Conservation (phyloP, 2,797 vertebrate species). For the Apogon talboti region DNA sequence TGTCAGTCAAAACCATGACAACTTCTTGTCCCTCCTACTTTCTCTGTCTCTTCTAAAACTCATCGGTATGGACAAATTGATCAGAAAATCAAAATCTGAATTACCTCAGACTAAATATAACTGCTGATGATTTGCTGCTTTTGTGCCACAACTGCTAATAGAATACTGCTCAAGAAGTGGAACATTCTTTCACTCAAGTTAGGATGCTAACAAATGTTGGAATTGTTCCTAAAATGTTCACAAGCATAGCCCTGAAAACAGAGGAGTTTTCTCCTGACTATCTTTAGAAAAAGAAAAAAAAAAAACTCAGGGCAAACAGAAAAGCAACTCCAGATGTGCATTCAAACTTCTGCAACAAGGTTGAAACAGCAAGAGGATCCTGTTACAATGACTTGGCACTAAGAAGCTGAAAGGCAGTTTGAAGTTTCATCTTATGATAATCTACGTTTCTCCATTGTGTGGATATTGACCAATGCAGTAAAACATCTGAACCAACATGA, state of each 20-base stretch:
- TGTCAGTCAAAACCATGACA: constrained; percentile 56
- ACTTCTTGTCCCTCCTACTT: constrained; percentile 42
- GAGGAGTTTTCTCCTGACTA: not conserved
- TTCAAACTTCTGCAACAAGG: constrained; percentile 30
- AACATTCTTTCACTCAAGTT: no score
- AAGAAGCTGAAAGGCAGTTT: constrained; percentile 22
- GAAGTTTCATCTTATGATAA: constrained; percentile 1
- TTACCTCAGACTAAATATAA: not conserved
- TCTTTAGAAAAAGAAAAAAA: not conserved
- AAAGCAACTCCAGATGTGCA: constrained; percentile 39
- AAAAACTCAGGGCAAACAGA: not conserved
- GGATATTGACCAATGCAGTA: not conserved
- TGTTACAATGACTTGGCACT: constrained; percentile 20
- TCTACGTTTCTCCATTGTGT: not conserved
- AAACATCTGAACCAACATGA: not conserved
- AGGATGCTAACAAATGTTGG: no score
- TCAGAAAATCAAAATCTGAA: constrained; percentile 13
- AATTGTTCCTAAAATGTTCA: constrained; percentile 2
- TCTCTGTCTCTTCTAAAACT: constrained; percentile 24
- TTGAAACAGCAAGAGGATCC: constrained; percentile 22
- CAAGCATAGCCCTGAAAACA: not conserved
- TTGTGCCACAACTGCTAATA: no score
- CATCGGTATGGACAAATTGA: not conserved
- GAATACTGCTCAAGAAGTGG: no score
- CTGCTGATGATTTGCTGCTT: no score